These are phyloP conservation scores for Temnothorax rugatulus DNA, from an alignment of 2,888 invertebrate species.

Conservation along the genomic window DNA sequence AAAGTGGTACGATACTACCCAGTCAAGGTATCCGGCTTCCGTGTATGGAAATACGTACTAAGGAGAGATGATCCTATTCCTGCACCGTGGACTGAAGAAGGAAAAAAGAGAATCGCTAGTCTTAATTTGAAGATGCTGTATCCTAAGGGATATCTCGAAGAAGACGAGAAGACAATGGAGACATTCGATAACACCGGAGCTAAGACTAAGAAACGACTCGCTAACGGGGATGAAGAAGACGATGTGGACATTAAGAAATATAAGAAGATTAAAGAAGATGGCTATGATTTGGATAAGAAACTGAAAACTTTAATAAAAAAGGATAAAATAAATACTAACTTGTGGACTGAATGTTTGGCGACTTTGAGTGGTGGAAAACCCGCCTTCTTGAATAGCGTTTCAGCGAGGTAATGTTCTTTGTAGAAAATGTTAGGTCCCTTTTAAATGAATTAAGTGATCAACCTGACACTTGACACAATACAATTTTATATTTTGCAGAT, in stretches of 20 bases:
- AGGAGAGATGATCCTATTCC: slow-evolving; percentile 92
- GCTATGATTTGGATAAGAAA: slow-evolving; percentile 85
- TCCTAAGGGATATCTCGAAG: slow-evolving; percentile 88
- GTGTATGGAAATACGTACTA: slow-evolving; percentile 93
- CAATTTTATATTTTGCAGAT: slow-evolving; percentile 82
- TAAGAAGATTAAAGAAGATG: slow-evolving; percentile 85
- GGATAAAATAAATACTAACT: slow-evolving; percentile 89
- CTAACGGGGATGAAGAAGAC: slow-evolving; percentile 62
- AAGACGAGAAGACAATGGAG: slow-evolving; percentile 68
- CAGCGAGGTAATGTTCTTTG: slow-evolving; percentile 72
- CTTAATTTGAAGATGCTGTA: slow-evolving; percentile 85
- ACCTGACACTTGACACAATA: neutral
- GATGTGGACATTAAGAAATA: slow-evolving; percentile 77
- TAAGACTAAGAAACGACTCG: slow-evolving; percentile 71
- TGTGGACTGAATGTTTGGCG: slow-evolving; percentile 90
- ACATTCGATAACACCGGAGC: slow-evolving; percentile 64
- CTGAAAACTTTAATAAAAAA: slow-evolving; percentile 86
- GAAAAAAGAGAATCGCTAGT: slow-evolving; percentile 86
- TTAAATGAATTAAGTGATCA: neutral
- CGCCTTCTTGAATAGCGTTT: slow-evolving; percentile 75
- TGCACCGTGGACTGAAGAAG: slow-evolving; percentile 93
- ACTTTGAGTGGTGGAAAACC: slow-evolving; percentile 87
- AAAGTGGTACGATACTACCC: slow-evolving; percentile 95
- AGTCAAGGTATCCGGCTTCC: slow-evolving; percentile 91
- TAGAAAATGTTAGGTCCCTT: neutral